Evolutionary conservation across 2,888 invertebrate species (phyloP).

Genomic region (Acleris emargana): DNA sequence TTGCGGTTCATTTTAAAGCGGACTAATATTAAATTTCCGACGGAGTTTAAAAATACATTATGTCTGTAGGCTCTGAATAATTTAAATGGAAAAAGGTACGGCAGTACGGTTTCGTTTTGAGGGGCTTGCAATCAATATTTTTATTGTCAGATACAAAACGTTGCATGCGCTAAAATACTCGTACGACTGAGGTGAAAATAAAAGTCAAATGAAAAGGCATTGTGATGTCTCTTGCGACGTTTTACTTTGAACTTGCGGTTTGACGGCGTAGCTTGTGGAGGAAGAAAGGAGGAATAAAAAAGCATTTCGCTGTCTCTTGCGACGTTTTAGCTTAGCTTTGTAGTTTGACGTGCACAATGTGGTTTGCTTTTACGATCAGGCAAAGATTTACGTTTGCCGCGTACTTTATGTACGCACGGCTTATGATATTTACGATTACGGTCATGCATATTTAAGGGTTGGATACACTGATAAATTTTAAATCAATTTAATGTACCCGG

Average conservation of each 20-base stretch:
- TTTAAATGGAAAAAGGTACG: slow-evolving; percentile 54
- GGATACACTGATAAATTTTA: slow-evolving; percentile 30
- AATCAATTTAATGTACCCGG: slow-evolving; percentile 19
- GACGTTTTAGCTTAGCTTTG: slow-evolving; percentile 13
- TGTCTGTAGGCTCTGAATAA: slow-evolving; percentile 54
- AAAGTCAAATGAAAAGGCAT: slow-evolving; percentile 6
- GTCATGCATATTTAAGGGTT: slow-evolving; percentile 55
- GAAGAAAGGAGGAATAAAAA: not conserved
- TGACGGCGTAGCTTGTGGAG: slow-evolving; percentile 43
- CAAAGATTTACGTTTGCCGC: slow-evolving; percentile 64
- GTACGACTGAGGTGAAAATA: slow-evolving; percentile 12
- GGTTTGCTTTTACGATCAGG: slow-evolving; percentile 63
- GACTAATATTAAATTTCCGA: slow-evolving; percentile 41
- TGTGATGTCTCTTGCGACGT: slow-evolving; percentile 15
- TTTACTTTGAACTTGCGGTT: slow-evolving; percentile 36
- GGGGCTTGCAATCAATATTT: slow-evolving; percentile 65
- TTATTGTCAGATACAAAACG: slow-evolving; percentile 18
- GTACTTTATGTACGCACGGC: slow-evolving; percentile 63
- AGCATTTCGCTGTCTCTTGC: slow-evolving; percentile 14
- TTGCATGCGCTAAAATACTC: slow-evolving; percentile 10
- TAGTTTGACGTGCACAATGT: slow-evolving; percentile 61
- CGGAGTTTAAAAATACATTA: slow-evolving; percentile 50
- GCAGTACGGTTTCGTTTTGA: slow-evolving; percentile 56
- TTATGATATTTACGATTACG: slow-evolving; percentile 69
- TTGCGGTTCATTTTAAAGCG: slow-evolving; percentile 26